Base-by-base conservation (phyloP, 2,888 invertebrate genomes). In the Agrenia bidenticulata region DNA sequence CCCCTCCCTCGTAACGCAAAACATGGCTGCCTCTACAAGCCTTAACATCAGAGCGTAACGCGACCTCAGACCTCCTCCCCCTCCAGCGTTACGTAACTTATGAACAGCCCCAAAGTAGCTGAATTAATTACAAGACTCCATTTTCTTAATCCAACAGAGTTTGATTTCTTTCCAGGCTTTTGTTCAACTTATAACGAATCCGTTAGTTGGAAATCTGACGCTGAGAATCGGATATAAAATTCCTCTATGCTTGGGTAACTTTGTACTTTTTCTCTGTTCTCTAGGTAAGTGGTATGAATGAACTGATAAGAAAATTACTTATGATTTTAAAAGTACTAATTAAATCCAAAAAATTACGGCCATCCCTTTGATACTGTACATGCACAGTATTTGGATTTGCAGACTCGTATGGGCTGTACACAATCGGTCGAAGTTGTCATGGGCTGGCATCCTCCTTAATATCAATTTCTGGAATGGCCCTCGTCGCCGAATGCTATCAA, bases 401-500 rank as follows among this genome's bases (percentile, higher is more conserved):
- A 1, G 85, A 87, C 77, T 85, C 86, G 1, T 90, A 88, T 79
- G 81, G 82, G 63, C 80, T 86, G 2, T 81, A 92, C 69, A 84
- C 92, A 72, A 77, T 89, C 55, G 92, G 90, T 0, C 82, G 92
- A 67, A 87, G 88, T 57, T 80, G 90, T 17, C 92, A 92, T 78
- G 92, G 92, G 0, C 81, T 90, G 61, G 89, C 89, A 11, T 92
- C 92, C 1, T 87, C 91, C 0, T 88, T 89, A 73, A 86, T 89
- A 64, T 86, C 88, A 19, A 88, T 92, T 64, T 65, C 75, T 82
- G 91, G 91, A 41, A 89, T 92, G 89, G 89, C 89, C 71, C 80
- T 91, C 74, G 85, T 92, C 56, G 91, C 92, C 0, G 82, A 83
- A 68, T 80, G 80, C 41, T 84, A 85, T 67, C 81, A 82, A 1